Evolutionary conservation across 2,113 vertebrate species (phyloP).

Genomic region (Antechinus stuartii): DNA sequence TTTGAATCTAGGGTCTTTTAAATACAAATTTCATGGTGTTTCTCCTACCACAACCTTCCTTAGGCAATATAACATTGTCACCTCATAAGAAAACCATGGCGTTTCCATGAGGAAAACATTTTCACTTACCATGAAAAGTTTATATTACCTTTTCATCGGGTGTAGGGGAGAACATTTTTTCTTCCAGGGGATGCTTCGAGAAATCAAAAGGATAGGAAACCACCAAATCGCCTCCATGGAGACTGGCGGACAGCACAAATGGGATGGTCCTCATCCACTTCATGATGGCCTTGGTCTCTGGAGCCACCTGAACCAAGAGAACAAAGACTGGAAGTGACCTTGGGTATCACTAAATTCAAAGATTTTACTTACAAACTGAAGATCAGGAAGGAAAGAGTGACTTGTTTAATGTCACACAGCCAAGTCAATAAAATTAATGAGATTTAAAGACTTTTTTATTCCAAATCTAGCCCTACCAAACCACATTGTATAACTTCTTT

Average conservation of each 20-base stretch:
- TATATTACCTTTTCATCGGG: constrained; percentile 94
- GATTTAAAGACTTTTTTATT: not conserved
- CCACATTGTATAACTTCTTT: not conserved
- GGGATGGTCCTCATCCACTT: constrained; percentile 94
- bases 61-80: not conserved
- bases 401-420: not conserved
- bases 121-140: not conserved
- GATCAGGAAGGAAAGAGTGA: not conserved
- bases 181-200: constrained; percentile 91
- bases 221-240: constrained; percentile 97
- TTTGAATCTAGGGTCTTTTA: not conserved
- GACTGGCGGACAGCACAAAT: constrained; percentile 95
- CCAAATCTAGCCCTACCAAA: not conserved
- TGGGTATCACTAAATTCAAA: not conserved
- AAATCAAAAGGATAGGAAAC: constrained; percentile 97
- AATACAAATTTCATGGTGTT: not conserved
- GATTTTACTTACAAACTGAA: not conserved
- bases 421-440: not conserved
- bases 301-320: constrained; percentile 89
- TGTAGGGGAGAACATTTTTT: constrained; percentile 94
- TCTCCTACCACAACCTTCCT: not conserved
- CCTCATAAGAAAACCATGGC: not conserved
- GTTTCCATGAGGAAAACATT: not conserved
- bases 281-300: constrained; percentile 97
- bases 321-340: not conserved